These are phyloP conservation scores for Dasypolia templi DNA, from an alignment of 2,888 invertebrate genomes.

Conservation along the genomic window DNA sequence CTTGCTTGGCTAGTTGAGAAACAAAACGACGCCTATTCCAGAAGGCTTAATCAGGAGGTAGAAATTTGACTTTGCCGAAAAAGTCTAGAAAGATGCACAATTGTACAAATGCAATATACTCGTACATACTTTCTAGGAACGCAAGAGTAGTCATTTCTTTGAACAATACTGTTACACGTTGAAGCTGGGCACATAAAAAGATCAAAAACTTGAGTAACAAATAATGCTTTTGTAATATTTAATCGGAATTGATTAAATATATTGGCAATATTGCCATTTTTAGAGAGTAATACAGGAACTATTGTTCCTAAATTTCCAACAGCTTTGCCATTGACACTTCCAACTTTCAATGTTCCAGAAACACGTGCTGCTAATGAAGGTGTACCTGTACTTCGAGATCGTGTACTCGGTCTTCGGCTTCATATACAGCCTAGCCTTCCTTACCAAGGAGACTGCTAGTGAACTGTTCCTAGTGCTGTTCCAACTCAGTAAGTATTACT, in stretches of 20 bases:
- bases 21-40: not conserved
- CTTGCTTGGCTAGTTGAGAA: not conserved
- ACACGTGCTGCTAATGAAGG: slow-evolving; percentile 85
- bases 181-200: not conserved
- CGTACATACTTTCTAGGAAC: not conserved
- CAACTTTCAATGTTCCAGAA: slow-evolving; percentile 77
- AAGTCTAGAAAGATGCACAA: not conserved
- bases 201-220: not conserved
- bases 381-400: slow-evolving; percentile 87
- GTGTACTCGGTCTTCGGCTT: slow-evolving; percentile 84
- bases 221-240: not conserved
- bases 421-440: slow-evolving; percentile 84
- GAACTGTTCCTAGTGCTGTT: slow-evolving; percentile 86
- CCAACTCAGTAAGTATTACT: slow-evolving; percentile 82
- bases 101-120: not conserved
- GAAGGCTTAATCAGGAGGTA: not conserved
- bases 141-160: not conserved
- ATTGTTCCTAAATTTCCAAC: not conserved
- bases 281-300: not conserved
- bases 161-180: not conserved
- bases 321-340: not conserved
- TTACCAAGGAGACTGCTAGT: slow-evolving; percentile 82
- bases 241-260: too few relatives aligned
- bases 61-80: not conserved
- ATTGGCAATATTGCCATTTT: not conserved